Conservation (phyloP, 1,140 invertebrate species). For the Yoshiicerus persimilis region DNA sequence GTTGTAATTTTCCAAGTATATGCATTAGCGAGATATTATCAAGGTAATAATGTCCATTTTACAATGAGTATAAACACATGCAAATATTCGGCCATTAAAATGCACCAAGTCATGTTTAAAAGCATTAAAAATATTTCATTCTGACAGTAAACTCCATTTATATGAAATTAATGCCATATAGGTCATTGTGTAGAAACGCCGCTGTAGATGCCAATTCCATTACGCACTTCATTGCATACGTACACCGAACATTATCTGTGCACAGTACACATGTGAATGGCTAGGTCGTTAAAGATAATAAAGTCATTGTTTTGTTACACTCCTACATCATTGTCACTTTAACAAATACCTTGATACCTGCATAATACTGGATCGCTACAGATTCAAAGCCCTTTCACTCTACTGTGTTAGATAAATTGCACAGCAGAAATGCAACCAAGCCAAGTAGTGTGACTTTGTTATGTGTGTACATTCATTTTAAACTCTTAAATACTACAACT, state of each 20-base stretch:
- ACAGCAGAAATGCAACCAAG: background rate
- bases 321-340: background rate
- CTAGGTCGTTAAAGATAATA: background rate
- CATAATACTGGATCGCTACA: background rate
- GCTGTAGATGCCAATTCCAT: background rate
- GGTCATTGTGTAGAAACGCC: background rate
- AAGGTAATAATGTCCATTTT: background rate
- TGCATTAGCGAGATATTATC: background rate
- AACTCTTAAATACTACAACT: no score
- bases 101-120: background rate
- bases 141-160: background rate
- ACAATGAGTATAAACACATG: no score
- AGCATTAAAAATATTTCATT: background rate
- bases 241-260: no score
- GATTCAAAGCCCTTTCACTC: background rate
- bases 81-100: background rate
- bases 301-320: background rate
- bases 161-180: background rate
- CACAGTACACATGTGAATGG: background rate
- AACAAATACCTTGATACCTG: background rate
- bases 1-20: background rate
- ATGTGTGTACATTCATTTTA: background rate
- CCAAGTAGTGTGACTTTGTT: background rate
- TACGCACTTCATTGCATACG: no score
- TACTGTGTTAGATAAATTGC: background rate